A percentile compares a stretch with the other conserved stretches of the same genome.
Evolutionary conservation across 2,888 invertebrate species (phyloP).

Genomic region (Deilephila porcellus): DNA sequence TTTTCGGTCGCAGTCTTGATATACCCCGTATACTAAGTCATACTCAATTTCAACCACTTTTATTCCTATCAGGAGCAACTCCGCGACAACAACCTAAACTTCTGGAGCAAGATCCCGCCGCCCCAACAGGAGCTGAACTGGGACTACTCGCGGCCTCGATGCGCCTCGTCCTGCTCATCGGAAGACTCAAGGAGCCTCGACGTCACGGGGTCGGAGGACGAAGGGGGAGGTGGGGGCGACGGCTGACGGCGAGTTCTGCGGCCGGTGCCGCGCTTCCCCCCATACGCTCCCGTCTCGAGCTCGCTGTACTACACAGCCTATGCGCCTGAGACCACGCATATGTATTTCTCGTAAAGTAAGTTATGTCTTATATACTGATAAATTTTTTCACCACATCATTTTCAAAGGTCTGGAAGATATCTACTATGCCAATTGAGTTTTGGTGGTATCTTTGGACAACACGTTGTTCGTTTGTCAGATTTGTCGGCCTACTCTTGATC

Average conservation of each 20-base stretch:
- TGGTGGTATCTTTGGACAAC: too few relatives aligned
- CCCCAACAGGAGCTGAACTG: slow-evolving; percentile 67
- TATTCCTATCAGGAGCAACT: slow-evolving; percentile 62
- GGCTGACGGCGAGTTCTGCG: slow-evolving; percentile 81
- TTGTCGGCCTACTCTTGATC: too few relatives aligned
- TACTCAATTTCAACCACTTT: neutral
- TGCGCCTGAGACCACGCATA: slow-evolving; percentile 61
- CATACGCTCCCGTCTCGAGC: slow-evolving; percentile 58
- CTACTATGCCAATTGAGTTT: too few relatives aligned
- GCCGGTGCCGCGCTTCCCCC: slow-evolving; percentile 82
- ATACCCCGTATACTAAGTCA: too few relatives aligned
- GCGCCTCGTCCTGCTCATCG: slow-evolving; percentile 74
- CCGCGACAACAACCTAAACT: slow-evolving; percentile 76
- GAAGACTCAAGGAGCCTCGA: slow-evolving; percentile 81
- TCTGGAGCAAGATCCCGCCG: slow-evolving; percentile 78
- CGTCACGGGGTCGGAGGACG: slow-evolving; percentile 82
- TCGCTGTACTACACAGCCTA: slow-evolving; percentile 66
- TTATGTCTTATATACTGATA: slow-evolving; percentile 20
- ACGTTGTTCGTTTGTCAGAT: too few relatives aligned
- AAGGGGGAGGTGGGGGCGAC: slow-evolving; percentile 66
- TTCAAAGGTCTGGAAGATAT: too few relatives aligned
- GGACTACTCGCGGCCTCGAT: slow-evolving; percentile 67
- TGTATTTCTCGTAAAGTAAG: slow-evolving; percentile 68
- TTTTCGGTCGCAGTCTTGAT: too few relatives aligned
- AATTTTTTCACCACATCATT: neutral